Conservation (phyloP, 2,113 vertebrate genomes). For the Notechis scutatus region DNA sequence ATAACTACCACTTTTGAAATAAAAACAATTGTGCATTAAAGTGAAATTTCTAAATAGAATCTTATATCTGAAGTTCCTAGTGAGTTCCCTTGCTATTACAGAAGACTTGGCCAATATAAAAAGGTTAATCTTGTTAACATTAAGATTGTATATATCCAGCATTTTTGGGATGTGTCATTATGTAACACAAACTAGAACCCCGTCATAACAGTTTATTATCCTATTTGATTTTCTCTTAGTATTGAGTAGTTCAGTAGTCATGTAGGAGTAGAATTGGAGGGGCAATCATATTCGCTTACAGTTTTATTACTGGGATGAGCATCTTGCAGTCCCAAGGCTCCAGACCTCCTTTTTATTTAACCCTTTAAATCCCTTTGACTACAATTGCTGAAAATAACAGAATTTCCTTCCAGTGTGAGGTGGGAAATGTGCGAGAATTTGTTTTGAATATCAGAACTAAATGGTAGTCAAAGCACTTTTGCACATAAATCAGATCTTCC, state of each 20-base stretch:
- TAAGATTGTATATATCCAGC: neutral
- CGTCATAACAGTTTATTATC: neutral
- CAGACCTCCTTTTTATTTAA: neutral
- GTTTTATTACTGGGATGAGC: neutral
- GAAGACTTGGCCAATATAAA: neutral
- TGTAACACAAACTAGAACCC: neutral
- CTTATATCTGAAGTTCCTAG: neutral
- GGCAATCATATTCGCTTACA: neutral
- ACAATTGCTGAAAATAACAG: neutral
- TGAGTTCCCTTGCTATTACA: neutral
- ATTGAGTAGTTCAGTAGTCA: neutral
- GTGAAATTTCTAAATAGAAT: neutral
- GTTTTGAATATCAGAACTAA: neutral
- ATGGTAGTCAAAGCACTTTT: neutral
- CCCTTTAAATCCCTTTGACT: neutral
- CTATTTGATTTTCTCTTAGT: too few relatives aligned
- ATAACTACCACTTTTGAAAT: neutral
- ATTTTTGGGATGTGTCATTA: neutral
- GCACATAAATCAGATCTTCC: neutral
- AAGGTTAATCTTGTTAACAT: neutral
- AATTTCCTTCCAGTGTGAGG: neutral
- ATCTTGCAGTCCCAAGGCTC: neutral
- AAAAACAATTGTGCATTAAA: neutral
- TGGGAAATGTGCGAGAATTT: neutral
- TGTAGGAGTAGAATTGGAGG: neutral